Evolutionary conservation across 30 jellyfish, hydroid and myxozoan genomes (phyloP), one percentile per base, ranked within the genome.

Genomic region (Phacellophora camtschatica): DNA sequence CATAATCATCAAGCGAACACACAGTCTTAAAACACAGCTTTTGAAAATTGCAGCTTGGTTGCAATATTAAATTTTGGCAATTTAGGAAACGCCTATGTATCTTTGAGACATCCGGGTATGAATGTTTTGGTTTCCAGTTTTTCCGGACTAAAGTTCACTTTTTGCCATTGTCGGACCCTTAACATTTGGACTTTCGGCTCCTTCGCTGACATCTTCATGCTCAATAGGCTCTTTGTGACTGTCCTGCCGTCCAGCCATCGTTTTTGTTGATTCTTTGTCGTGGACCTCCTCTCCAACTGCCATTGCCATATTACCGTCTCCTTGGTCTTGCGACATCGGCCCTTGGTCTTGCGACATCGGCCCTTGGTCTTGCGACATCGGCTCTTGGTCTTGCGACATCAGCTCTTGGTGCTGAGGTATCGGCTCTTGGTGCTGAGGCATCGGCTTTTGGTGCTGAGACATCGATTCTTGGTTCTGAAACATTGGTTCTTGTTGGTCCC

Each of bases 261-360:
- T 55, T 11, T 55, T 33, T 55, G 32, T 25, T 0, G n/a, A 28
- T 16, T 25, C 69, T 15, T 25, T 12, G 9, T 27, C 51, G 3
- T 24, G 28, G 51, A 27, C 75, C 2, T n/a, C 23, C 24, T 27
- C 51, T 61, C n/a, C n/a, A n/a, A 51, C 9, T 27, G 9, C 28
- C 24, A n/a, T 15, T 7, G 48, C 53, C 1, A 48, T 15, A 23
- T 19, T 18, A 16, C 42, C 45, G 31, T 37, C 42, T 0, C 12
- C 20, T n/a, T 41, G 82, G 33, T 67, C 82, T 19, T 37, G 65
- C 4, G 82, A 39, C 66, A 37, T 23, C n/a, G 82, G 82, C 6
- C 29, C 67, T 9, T 53, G 28, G 18, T 55, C 46, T 22, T 16
- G 37, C 28, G 0, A 15, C 72, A 57, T 57, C 72, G 16, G 10